A percentile compares a stretch with the other conserved stretches of the same genome.
Conservation (phyloP, 2,113 vertebrate genomes). For the Probosciger aterrimus region DNA sequence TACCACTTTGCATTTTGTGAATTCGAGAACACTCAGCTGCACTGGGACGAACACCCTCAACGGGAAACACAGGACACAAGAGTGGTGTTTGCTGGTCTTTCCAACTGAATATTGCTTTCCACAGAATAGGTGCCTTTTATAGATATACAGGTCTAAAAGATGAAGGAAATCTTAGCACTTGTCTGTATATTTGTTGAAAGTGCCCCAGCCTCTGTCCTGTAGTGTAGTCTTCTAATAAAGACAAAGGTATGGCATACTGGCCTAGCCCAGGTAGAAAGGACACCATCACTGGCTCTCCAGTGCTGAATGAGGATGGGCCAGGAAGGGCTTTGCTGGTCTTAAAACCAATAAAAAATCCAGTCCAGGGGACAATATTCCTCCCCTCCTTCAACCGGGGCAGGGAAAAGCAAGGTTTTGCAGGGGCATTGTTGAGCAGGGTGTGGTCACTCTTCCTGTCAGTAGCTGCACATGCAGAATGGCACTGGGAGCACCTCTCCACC, state of each 20-base stretch:
- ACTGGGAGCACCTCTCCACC: not conserved
- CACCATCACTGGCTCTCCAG: not conserved
- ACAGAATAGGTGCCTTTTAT: not conserved
- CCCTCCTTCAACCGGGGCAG: not conserved
- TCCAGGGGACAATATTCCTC: not conserved
- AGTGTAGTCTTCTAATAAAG: not conserved
- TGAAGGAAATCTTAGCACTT: not conserved
- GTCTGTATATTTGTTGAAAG: not conserved
- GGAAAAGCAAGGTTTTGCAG: not conserved
- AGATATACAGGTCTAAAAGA: not conserved
- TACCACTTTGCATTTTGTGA: not conserved
- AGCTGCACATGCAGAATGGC: not conserved
- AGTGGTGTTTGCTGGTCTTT: not conserved
- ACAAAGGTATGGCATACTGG: not conserved
- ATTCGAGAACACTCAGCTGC: not conserved
- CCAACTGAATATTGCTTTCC: not conserved
- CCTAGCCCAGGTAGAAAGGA: not conserved
- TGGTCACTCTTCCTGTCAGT: not conserved
- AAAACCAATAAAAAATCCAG: not conserved
- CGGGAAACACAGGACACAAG: not conserved
- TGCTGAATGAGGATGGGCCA: not conserved
- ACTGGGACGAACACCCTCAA: not conserved
- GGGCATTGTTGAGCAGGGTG: not conserved
- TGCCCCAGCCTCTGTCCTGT: fast-evolving
- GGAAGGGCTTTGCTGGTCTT: not conserved